Evolutionary conservation across 2,113 vertebrate species (phyloP).

Genomic region (Diglossa brunneiventris): DNA sequence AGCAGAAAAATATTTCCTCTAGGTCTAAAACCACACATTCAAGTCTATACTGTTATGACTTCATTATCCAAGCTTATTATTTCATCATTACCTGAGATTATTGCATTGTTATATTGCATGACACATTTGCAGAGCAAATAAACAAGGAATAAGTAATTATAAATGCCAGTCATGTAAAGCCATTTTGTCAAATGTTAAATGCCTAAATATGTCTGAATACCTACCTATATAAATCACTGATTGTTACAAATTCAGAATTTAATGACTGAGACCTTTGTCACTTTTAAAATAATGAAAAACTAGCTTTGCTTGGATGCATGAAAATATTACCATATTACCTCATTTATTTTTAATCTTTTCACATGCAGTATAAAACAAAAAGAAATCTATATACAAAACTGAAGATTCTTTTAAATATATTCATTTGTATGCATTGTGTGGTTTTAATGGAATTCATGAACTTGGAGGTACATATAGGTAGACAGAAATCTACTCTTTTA

Average conservation of each 20-base stretch:
- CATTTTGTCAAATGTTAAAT: not conserved
- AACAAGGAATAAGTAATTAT: not conserved
- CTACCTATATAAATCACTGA: not conserved
- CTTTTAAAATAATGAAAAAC: not conserved
- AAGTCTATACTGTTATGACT: not conserved
- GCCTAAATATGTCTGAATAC: not conserved
- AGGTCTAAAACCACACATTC: not conserved
- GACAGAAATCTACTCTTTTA: not conserved
- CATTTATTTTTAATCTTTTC: not conserved
- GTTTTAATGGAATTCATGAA: not conserved
- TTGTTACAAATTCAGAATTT: not conserved
- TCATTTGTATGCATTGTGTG: not conserved
- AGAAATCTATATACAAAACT: not conserved
- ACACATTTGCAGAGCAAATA: not conserved
- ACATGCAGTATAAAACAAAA: not conserved
- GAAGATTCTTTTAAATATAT: not conserved
- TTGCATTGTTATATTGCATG: not conserved
- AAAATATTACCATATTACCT: not conserved
- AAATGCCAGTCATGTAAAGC: not conserved
- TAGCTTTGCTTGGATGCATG: not conserved
- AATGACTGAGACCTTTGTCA: not conserved
- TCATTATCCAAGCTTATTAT: not conserved
- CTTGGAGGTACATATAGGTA: not conserved
- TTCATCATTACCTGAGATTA: not conserved
- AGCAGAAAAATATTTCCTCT: not conserved